Evolutionary conservation across 2,113 vertebrate species (phyloP), one percentile per base, ranked within the genome.

Genomic region (Catagonus wagneri): DNA sequence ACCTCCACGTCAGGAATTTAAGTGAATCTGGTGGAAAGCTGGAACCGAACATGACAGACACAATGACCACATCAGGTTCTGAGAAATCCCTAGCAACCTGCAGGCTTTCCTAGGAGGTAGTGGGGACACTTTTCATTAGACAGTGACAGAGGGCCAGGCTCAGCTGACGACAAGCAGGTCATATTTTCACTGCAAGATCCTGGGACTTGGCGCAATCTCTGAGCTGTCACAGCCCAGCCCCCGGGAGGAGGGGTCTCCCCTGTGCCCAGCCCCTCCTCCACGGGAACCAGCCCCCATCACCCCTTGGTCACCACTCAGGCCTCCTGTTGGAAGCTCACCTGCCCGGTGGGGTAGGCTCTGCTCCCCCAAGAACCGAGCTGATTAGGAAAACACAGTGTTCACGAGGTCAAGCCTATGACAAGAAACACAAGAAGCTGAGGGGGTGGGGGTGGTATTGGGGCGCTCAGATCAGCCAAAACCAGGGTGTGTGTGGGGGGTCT

Each of bases 321-420:
- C 72, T 66, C 27, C 23, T 10, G n/a, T 16, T 15, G 7, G 61
- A 87, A 91, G 39, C 2, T 32, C 66, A 85, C 83, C 95, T 95
- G 89, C 23, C 80, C 1, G 81, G 63, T 61, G 86, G 68, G 29
- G 89, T 61, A 83, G 68, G 25, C 91, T 72, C 56, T 20, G 22
- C 25, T 36, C 68, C 56, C 74, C 93, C 36, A 93, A 88, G 39
- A 78, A 93, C 34, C 84, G 89, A 87, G 61, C 13, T 84, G 16
- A 85, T 89, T 88, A 90, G 83, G 52, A 83, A 93, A 95, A 94
- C 29, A 72, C 14, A 76, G 27, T 60, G 36, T n/a, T 54, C 65
- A 34, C 65, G 69, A 89, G 86, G n/a, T 74, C 52, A 7, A 11
- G 89, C 27, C 83, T 90, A 23, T 29, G 34, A 56, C 52, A 63